Evolutionary conservation across 1,140 invertebrate species (phyloP), one percentile per base, ranked within the genome.

Genomic region (Eumaeus atala): DNA sequence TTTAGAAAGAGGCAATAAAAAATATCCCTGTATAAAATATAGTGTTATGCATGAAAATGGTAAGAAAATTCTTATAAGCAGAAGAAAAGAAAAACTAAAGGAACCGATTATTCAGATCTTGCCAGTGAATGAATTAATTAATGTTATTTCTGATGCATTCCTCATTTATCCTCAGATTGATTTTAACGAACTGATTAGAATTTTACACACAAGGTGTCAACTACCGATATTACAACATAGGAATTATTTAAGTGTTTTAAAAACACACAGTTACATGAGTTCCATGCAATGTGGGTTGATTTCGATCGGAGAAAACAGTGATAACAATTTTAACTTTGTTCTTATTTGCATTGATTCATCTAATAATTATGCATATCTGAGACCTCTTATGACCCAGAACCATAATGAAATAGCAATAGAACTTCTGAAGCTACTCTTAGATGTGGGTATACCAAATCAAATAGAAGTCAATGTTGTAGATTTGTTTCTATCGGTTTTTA

Each of bases 291-390:
- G 48, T 50, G 9, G 48, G 36, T 8, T 50, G 48, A 16, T 36
- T 16, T 35, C 36, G 16, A 17, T 36, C 16, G 36, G 33, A 36
- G 36, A 36, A 35, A 10, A 16, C 7, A 35, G 16, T 11, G 14
- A 36, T 50, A 37, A 50, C 17, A 35, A 34, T 17, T 50, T 50
- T 37, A 33, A 35, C 34, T 50, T 17, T 37, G 48, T 50, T 36
- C 33, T 50, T n/a, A 36, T 33, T 50, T 50, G 36, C 35, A 9
- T 50, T 7, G 48, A 50, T 35, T 10, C 36, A 37, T 3, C 35
- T 12, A 17, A 9, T 17, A 36, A 36, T 10, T 50, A 36, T 36
- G 4, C 17, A 16, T 16, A 34, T 50, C 34, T 50, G 3, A 50
- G 17, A 50, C 48, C 48, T 9, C 28, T 50, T 14, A 50, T 34